A percentile compares a stretch with the other conserved stretches of the same genome.
These are phyloP conservation scores for Leucoma salicis DNA, from an alignment of 2,888 invertebrate genomes.

Conservation along the genomic window DNA sequence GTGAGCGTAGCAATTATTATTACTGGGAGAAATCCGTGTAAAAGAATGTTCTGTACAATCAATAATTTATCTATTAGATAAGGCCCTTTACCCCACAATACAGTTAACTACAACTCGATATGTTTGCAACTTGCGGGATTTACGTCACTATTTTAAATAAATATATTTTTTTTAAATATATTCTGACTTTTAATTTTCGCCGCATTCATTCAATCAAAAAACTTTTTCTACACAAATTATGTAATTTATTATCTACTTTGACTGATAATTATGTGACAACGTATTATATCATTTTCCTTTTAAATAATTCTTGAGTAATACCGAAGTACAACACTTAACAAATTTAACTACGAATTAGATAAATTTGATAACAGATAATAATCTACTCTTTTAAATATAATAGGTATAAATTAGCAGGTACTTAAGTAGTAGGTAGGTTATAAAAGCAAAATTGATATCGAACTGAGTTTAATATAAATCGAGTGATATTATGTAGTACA, in stretches of 20 bases:
- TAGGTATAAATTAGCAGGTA: too few species aligned
- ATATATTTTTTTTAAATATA: conserved; percentile 3
- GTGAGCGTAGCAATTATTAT: too few species aligned
- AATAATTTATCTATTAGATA: too few species aligned
- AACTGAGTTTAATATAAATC: too few species aligned
- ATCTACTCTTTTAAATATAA: too few species aligned
- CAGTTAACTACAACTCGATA: conserved; percentile 25
- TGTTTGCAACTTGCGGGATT: conserved; percentile 16
- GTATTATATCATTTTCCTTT: conserved; percentile 12
- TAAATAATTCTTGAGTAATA: conserved; percentile 17
- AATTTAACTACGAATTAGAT: conserved; percentile 27
- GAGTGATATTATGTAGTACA: too few species aligned
- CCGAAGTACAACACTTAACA: conserved; percentile 7
- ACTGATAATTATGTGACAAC: conserved; percentile 4
- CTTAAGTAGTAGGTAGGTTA: too few species aligned
- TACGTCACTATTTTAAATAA: conserved; percentile 20
- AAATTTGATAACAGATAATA: conserved; percentile 21
- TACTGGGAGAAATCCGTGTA: too few species aligned
- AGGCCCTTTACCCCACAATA: too few species aligned
- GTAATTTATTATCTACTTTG: conserved; percentile 13
- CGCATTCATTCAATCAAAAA: conserved; percentile 12
- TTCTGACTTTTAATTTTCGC: conserved; percentile 3
- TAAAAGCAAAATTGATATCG: too few species aligned
- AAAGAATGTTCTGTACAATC: too few species aligned
- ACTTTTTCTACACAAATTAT: conserved; percentile 15